Evolutionary conservation across 2,797 vertebrate genomes (phyloP).

Genomic region (Heliangelus exortis): DNA sequence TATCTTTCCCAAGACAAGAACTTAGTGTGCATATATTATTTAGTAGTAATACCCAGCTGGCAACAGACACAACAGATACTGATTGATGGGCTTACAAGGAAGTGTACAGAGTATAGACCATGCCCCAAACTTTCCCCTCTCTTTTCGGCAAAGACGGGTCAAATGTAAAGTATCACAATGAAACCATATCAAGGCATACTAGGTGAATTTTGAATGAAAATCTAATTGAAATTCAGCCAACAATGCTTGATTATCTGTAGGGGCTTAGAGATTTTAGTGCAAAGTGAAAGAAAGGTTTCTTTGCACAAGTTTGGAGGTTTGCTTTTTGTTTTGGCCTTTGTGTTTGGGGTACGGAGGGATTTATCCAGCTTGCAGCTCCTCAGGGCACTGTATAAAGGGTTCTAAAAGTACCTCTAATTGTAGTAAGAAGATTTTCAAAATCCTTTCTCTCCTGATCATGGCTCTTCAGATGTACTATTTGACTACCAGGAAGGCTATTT

Average conservation of each 20-base stretch:
- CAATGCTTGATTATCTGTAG: neutral
- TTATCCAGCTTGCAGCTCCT: neutral
- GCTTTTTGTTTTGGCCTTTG: neutral
- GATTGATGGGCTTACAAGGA: neutral
- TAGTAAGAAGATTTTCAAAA: neutral
- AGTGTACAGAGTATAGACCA: neutral
- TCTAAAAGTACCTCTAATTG: neutral
- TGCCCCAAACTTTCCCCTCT: neutral
- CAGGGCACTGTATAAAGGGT: neutral
- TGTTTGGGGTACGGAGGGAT: neutral
- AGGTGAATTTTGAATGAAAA: neutral
- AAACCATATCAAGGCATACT: neutral
- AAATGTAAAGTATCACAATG: neutral
- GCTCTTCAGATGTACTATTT: neutral
- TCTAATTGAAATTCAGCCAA: neutral
- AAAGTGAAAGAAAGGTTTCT: neutral
- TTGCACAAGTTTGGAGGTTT: neutral
- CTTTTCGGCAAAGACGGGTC: neutral
- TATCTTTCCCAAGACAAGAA: neutral
- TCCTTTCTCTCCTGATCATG: neutral
- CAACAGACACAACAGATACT: neutral
- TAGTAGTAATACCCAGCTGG: neutral
- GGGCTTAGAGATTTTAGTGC: neutral
- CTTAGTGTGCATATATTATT: neutral
- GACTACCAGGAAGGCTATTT: neutral